Base-by-base conservation (phyloP, 2,888 invertebrate genomes). In the Erebia epiphron region DNA sequence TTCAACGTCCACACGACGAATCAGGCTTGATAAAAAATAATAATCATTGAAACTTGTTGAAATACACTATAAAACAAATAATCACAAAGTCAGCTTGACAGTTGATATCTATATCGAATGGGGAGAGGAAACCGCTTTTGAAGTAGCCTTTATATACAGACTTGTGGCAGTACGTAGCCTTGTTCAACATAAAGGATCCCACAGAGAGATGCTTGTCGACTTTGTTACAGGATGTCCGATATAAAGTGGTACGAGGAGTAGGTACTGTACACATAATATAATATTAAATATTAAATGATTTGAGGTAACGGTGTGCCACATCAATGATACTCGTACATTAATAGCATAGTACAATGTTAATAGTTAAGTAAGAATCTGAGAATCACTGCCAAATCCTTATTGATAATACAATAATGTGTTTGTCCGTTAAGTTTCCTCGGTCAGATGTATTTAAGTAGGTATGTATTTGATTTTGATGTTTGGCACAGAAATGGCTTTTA, bases 51-150 rank as follows among this genome's bases (percentile, higher is more conserved):
- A 46, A 46, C 46, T 46, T 46, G 46, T 46, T 13, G 16, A 7
- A 16, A 10, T 14, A 18, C 49, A 21, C 18, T 46, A 35, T 1
- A 9, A 14, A 50, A 63, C 50, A n/a, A 63, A 26, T 63, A 50
- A 50, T 50, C 8, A 26, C 26, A 8, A 50, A n/a, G 26, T 63
- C 50, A 10, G n/a, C 63, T 49, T 63, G 54, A 43, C 54, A 54
- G 64, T 41, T 64, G 54, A 64, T 41, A 18, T 46, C 67, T 21
- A 62, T 85, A 84, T 82, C 78, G 81, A 82, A 87, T 82, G 7
- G 78, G 85, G 80, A 80, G 81, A 83, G 89, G 89, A 90, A 89
- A 79, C 86, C 89, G 35, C 7, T 86, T 86, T 91, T 89, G 86
- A 91, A 91, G 90, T 88, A 85, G 80, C 78, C 80, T 18, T 13